phyloP scores from a whole-genome alignment of 1,140 invertebrate genomes.

The Lepidurus couesii region DNA sequence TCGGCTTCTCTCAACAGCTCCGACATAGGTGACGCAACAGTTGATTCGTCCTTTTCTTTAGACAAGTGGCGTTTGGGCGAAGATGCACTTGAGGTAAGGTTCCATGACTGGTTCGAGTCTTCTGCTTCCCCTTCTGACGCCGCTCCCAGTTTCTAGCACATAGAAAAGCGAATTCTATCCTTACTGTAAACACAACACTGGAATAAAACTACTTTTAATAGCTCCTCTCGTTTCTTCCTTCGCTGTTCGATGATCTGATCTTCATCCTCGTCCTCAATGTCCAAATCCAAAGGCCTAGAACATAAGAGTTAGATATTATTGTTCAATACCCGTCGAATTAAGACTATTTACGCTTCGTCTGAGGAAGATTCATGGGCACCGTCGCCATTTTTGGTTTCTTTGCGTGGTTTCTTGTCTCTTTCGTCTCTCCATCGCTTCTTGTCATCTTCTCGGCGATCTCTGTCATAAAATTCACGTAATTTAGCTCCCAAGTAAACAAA shows the following conservation, averaged over 20 bases:
- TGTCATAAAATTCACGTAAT: not conserved
- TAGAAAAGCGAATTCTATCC: conserved; percentile 35
- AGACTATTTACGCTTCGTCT: conserved; percentile 36
- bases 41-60: conserved; percentile 41
- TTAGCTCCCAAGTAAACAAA: too few species aligned
- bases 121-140: conserved; percentile 46
- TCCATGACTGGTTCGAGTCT: conserved; percentile 52
- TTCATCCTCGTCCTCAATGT: conserved; percentile 83
- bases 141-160: conserved; percentile 52
- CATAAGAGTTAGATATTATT: conserved; percentile 34
- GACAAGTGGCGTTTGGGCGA: conserved; percentile 40
- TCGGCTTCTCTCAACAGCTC: conserved; percentile 32
- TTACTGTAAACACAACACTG: conserved; percentile 1
- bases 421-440: conserved; percentile 39
- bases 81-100: conserved; percentile 45
- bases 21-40: conserved; percentile 41
- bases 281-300: conserved; percentile 54
- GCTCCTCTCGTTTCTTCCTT: conserved; percentile 79
- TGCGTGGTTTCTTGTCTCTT: conserved; percentile 24
- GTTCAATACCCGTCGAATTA: conserved; percentile 30
- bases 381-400: conserved; percentile 38
- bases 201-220: conserved; percentile 63
- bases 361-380: conserved; percentile 35
- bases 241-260: conserved; percentile 86
- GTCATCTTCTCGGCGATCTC: conserved; percentile 31